Base-by-base conservation (phyloP, 1,140 invertebrate genomes). In the Uloborus diversus region DNA sequence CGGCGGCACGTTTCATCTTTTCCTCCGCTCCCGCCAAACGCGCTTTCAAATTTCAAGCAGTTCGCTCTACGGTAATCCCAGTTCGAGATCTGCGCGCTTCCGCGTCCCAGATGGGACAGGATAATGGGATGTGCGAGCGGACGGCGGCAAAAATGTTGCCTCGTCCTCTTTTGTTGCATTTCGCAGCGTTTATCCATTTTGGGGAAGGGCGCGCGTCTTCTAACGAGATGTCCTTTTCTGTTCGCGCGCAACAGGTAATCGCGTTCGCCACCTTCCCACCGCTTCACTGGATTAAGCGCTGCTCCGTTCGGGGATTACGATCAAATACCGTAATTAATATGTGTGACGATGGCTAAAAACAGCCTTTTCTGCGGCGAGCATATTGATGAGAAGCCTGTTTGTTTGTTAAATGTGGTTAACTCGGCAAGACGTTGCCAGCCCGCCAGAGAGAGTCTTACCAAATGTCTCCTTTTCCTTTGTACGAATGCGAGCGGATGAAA, bases 31-130 rank as follows among this genome's bases (percentile, higher is more conserved):
- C 73, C 61, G 61, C 42, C 62, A 78, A 78, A 65, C 73, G 35
- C 70, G 70, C 70, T 75, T 51, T 62, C 59, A 75, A 75, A 61
- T 75, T 75, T 75, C 61, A 75, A 75, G 70, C 70, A 75, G 70
- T 64, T 64, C 73, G 30, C 27, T 33, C 49, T 33, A 14, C 49
- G 32, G 73, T 76, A 76, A 76, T 76, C 73, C 73, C 59, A 65
- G 70, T 42, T 47, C 57, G 57, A 75, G 56, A 75, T 75, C 69
- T 47, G 53, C 35, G 70, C 70, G n/a, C 51, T 28, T 61, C 37
- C 47, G 30, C 47, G 73, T 76, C 73, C 73, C 73, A 64, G 73
- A 53, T 76, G 73, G 73, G 73, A 76, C 61, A 47, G 73, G 73
- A 76, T 76, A 76, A 76, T 76, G 47, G 73, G 73, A 76, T 76